phyloP scores from a whole-genome alignment of 2,797 vertebrate genomes.

The Rhinella marina region DNA sequence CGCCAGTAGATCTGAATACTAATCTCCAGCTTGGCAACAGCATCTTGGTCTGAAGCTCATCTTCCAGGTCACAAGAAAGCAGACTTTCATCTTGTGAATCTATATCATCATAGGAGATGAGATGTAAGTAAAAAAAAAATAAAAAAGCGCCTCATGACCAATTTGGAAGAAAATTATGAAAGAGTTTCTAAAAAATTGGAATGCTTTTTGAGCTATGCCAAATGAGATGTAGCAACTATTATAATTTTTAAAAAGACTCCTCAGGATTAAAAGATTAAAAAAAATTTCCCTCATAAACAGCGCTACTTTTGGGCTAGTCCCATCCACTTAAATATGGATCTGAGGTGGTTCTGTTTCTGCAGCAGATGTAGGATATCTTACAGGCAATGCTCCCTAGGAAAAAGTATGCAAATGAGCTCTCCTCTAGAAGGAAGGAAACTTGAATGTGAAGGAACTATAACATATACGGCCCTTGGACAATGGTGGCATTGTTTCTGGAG shows the following conservation, averaged over 20 bases:
- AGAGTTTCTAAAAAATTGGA: background rate
- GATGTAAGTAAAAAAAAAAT: too few relatives aligned
- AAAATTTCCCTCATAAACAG: too few relatives aligned
- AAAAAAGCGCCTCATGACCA: background rate
- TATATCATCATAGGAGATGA: too few relatives aligned
- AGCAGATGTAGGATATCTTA: too few relatives aligned
- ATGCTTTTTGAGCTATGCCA: background rate
- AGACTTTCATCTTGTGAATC: background rate
- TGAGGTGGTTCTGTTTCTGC: too few relatives aligned
- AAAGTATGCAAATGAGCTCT: too few relatives aligned
- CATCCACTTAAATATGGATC: background rate
- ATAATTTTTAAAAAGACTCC: background rate
- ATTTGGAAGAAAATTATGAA: background rate
- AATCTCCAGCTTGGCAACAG: background rate
- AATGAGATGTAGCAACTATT: background rate
- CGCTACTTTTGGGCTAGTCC: background rate
- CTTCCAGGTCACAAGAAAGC: background rate
- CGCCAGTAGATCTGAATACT: background rate
- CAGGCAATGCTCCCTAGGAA: too few relatives aligned
- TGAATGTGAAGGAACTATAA: background rate
- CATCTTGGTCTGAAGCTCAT: background rate
- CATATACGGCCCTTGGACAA: background rate
- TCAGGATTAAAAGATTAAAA: too few relatives aligned
- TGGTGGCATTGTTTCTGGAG: background rate
- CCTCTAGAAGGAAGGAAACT: too few relatives aligned